A percentile compares a stretch with the other conserved stretches of the same genome.
These are phyloP conservation scores for Scalopus aquaticus DNA, from an alignment of 2,113 vertebrate species.

Conservation along the genomic window DNA sequence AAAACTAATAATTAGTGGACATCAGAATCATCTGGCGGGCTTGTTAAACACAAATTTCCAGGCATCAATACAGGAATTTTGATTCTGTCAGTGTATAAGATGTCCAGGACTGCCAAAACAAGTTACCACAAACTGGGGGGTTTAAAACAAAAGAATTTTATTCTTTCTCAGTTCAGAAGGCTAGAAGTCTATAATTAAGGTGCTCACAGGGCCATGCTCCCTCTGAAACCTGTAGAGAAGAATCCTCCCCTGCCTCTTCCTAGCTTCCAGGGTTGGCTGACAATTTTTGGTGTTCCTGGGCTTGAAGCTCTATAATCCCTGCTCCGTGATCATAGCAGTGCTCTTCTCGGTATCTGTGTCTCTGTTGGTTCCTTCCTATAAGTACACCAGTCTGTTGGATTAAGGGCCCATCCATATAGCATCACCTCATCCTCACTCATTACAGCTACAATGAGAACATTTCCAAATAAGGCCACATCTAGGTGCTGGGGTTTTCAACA, in stretches of 20 bases:
- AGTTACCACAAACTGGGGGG: background rate
- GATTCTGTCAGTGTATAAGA: background rate
- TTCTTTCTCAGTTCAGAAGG: background rate
- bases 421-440: background rate
- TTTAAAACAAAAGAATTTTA: background rate
- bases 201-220: background rate
- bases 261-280: background rate
- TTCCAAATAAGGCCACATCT: background rate
- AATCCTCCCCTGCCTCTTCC: background rate
- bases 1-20: background rate
- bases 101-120: background rate
- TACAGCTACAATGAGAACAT: background rate
- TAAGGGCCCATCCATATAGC: background rate
- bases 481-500: background rate
- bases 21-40: background rate
- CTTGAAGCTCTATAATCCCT: background rate
- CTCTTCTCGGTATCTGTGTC: background rate
- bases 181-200: background rate
- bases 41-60: background rate
- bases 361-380: background rate
- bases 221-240: background rate
- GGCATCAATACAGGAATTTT: background rate
- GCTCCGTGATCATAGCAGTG: background rate
- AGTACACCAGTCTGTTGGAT: background rate
- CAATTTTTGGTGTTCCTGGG: background rate